A percentile compares a stretch with the other conserved stretches of the same genome.
phyloP scores from a whole-genome alignment of 92 coral and sea anemone species.

The Actinostola sp. region DNA sequence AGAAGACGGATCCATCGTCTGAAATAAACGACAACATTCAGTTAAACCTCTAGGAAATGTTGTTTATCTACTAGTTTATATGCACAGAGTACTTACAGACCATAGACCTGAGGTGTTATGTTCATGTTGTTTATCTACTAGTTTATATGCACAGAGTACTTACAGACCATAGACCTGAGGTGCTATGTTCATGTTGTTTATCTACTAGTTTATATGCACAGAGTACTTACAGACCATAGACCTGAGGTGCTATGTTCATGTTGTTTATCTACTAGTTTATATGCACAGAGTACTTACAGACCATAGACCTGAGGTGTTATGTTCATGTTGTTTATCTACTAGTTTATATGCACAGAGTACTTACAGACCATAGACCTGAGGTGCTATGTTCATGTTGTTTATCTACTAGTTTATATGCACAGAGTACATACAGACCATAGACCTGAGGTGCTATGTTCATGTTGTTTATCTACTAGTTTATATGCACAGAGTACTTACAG shows the following conservation, averaged over 20 bases:
- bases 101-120: conserved; percentile 92
- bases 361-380: no score
- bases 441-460: no score
- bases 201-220: neutral
- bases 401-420: neutral
- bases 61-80: neutral
- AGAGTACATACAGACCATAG: conserved; percentile 12
- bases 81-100: conserved; percentile 13
- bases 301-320: no score
- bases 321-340: neutral
- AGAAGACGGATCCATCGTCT: conserved; percentile 98
- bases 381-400: no score
- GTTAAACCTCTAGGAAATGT: neutral
- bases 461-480: neutral
- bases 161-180: no score
- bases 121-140: conserved; percentile 20
- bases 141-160: conserved; percentile 2
- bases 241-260: no score
- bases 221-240: conserved; percentile 13
- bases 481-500: conserved; percentile 12
- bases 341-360: conserved; percentile 4
- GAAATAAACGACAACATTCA: conserved; percentile 3
- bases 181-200: neutral
- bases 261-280: neutral
- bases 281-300: conserved; percentile 9